Evolutionary conservation across 37 sponge, comb jelly and placozoan genomes (phyloP).

Genomic region (Haliclona indistincta): DNA sequence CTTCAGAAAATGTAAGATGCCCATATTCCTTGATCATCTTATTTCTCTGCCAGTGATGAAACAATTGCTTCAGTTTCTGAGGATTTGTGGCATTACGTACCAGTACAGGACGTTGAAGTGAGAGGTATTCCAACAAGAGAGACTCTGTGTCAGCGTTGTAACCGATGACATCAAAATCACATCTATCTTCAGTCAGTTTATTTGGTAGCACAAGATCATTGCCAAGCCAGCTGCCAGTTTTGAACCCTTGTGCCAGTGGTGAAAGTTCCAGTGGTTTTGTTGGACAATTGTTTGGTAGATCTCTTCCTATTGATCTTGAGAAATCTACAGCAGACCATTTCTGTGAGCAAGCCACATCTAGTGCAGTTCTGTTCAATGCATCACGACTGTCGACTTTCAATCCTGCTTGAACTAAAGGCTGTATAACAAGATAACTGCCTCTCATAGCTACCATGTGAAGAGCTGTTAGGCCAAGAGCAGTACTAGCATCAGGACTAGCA

Average conservation of each 20-base stretch:
- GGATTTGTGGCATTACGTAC: conserved; percentile 65
- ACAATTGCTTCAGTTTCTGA: conserved; percentile 33
- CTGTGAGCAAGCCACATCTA: conserved; percentile 83
- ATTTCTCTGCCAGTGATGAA: conserved; percentile 60
- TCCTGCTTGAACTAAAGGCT: conserved; percentile 54
- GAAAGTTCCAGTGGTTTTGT: conserved; percentile 2
- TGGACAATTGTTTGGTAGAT: conserved; percentile 46
- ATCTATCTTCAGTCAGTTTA: conserved; percentile 63
- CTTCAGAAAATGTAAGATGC: conserved; percentile 27
- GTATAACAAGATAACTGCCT: conserved; percentile 54
- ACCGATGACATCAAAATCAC: conserved; percentile 80
- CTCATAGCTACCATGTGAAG: conserved; percentile 81
- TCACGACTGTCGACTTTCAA: conserved; percentile 37
- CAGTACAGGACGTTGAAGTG: conserved; percentile 78
- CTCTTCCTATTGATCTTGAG: conserved; percentile 15
- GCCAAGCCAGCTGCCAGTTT: conserved; percentile 69
- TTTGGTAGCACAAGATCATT: conserved; percentile 52
- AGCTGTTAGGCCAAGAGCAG: conserved; percentile 60
- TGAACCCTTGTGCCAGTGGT: conserved; percentile 8
- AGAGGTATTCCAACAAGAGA: conserved; percentile 77
- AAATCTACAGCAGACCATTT: conserved; percentile 63
- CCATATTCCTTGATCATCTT: conserved; percentile 77
- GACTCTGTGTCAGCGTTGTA: conserved; percentile 25
- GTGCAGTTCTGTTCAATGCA: conserved; percentile 73
- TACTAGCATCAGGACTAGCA: conserved; percentile 58